Evolutionary conservation across 2,888 invertebrate genomes (phyloP).

Genomic region (Parascotia fuliginaria): DNA sequence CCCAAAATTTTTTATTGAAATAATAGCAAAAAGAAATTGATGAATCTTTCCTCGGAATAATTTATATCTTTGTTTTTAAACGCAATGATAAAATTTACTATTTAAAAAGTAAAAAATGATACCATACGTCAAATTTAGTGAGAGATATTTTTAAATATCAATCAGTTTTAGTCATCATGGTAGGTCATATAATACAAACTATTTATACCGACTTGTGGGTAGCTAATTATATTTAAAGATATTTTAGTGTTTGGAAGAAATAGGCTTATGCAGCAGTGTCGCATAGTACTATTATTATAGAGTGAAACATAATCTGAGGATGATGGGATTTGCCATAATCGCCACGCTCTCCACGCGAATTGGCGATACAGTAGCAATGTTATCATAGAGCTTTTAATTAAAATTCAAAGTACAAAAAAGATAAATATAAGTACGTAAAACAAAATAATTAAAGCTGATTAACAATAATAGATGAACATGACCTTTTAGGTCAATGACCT

Average conservation of each 20-base stretch:
- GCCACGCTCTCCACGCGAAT: too few relatives aligned
- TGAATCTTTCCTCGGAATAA: too few relatives aligned
- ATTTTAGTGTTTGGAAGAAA: neutral
- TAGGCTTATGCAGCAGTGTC: neutral
- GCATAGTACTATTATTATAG: neutral
- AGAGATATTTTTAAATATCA: conserved; percentile 30
- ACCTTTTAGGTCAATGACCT: conserved; percentile 12
- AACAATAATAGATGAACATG: conserved; percentile 2
- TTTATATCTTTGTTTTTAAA: too few relatives aligned
- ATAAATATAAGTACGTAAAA: neutral
- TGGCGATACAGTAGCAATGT: too few relatives aligned
- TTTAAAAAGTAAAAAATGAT: conserved; percentile 1
- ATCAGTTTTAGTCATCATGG: conserved; percentile 32
- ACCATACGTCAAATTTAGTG: conserved; percentile 11
- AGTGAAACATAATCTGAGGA: too few relatives aligned
- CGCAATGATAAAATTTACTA: neutral
- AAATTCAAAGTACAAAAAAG: too few relatives aligned
- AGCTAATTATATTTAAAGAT: conserved; percentile 12
- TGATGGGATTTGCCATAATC: too few relatives aligned
- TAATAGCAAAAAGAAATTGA: too few relatives aligned
- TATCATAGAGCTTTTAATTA: too few relatives aligned
- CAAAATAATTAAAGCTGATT: conserved; percentile 2
- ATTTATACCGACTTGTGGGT: conserved; percentile 27
- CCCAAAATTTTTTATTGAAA: too few relatives aligned
- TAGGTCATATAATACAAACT: conserved; percentile 26